Evolutionary conservation across 2,113 vertebrate species (phyloP), one percentile per base, ranked within the genome.

Genomic region (Amblyopsis rosae): DNA sequence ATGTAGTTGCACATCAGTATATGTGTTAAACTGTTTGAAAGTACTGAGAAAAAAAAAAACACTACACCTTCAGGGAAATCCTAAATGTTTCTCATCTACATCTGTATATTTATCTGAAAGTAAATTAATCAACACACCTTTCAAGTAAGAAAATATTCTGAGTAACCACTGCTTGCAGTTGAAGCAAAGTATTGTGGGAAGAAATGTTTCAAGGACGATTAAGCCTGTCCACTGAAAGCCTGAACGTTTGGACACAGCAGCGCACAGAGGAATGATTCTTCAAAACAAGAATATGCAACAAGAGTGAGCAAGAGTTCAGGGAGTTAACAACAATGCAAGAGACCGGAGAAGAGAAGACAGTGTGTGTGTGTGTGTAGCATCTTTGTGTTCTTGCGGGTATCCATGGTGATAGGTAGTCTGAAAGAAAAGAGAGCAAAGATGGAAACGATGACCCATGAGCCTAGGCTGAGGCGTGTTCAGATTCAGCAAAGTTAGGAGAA

Each of bases 181-280:
- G 49, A 15, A 15, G 49, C 49, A 11, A 15, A 15, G 49, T 9
- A 15, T 15, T 51, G 49, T 51, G 49, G 49, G 49, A 15, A 15
- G 49, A 9, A 12, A 11, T 51, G 6, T 51, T 11, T 51, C 13
- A 26, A 26, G 26, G 26, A 26, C 26, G 9, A 12, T 12, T 4
- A 4, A 51, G 13, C 49, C 35, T 41, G 4, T 41, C 35, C 26
- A 26, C 26, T 41, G 35, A 41, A 41, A 41, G 35, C 26, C 26
- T 26, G 26, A 26, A 26, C 26, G 35, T 41, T 41, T 41, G 3
- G 92, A 89, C 89, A 93, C 89, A 75, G 86, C 6, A 73, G 87
- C 88, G 90, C 82, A 86, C 86, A 86, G 92, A 92, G 90, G 92
- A 81, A 93, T 92, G 91, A 93, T 81, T 57, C 92, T 87, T 91